Evolutionary conservation across 1,140 invertebrate genomes (phyloP), one percentile per base, ranked within the genome.

Genomic region (Branchinecta lindahli): DNA sequence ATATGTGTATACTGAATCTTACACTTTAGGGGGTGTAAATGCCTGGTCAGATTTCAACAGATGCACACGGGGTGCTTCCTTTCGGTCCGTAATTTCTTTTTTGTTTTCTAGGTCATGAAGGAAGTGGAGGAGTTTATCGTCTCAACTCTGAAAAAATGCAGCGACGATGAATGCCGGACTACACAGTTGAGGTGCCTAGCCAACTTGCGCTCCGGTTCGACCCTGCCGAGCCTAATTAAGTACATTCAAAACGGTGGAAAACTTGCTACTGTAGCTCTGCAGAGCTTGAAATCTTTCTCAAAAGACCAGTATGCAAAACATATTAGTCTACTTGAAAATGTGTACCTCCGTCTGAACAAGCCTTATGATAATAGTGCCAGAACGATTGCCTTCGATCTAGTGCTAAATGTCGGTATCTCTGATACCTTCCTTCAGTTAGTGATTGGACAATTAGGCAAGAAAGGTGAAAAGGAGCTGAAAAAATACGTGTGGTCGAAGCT

Each of bases 311-410:
- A 61, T 61, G 12, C 52, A 12, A 12, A 61, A 4, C 18, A 15
- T 15, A 6, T 15, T 15, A 61, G 18, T 15, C 12, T 61, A 46
- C 44, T 75, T 47, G 73, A 75, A 68, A 70, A 66, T 70, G 74
- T 88, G 15, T 88, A 88, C 75, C 85, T 85, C 72, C 87, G 90
- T 75, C 75, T 85, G 6, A 80, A 79, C 8, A 82, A 80, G 72
- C 83, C 83, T 68, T 81, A 81, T 73, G 89, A 91, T 75, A 86
- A 87, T 15, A 89, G 86, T 44, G 82, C 85, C 0, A 80, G 89
- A 73, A 86, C 86, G 0, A 72, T 91, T 61, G 87, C 89, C 0
- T 75, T 87, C 9, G 87, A 91, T 74, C 81, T 91, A 9, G 78
- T 91, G n/a, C 77, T 91, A 0, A 81, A 84, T 68, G 76, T 80